These are phyloP conservation scores for Motacilla tschutschensis DNA, from an alignment of 2,113 vertebrate species.

Conservation along the genomic window DNA sequence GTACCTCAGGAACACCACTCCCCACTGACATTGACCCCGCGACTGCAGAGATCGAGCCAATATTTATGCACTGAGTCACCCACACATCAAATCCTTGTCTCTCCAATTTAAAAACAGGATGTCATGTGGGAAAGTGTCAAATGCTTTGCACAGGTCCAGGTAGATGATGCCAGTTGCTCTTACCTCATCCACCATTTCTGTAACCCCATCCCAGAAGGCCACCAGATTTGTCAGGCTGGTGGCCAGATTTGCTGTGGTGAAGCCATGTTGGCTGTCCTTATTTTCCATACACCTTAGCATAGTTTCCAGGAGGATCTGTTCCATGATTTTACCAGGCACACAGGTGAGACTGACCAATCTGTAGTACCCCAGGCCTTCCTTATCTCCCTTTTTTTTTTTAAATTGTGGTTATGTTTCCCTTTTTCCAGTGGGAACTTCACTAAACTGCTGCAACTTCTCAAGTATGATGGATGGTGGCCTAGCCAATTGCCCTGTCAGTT, in stretches of 20 bases:
- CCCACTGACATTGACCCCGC: not conserved
- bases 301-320: not conserved
- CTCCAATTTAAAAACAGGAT: not conserved
- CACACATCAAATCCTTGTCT: not conserved
- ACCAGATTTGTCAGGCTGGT: not conserved
- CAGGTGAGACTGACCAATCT: not conserved
- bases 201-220: not conserved
- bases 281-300: not conserved
- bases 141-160: not conserved
- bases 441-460: not conserved
- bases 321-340: not conserved
- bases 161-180: not conserved
- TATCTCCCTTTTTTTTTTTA: not conserved
- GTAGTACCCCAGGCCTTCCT: not conserved
- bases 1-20: not conserved
- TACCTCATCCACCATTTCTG: not conserved
- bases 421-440: not conserved
- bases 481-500: not conserved
- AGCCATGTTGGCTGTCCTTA: not conserved
- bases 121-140: not conserved
- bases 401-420: accelerated
- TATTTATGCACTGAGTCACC: not conserved
- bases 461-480: not conserved
- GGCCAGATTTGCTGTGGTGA: not conserved
- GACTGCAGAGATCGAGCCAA: not conserved